Conservation (phyloP, 2,888 invertebrate species). For the Leptogaster cylindrica region DNA sequence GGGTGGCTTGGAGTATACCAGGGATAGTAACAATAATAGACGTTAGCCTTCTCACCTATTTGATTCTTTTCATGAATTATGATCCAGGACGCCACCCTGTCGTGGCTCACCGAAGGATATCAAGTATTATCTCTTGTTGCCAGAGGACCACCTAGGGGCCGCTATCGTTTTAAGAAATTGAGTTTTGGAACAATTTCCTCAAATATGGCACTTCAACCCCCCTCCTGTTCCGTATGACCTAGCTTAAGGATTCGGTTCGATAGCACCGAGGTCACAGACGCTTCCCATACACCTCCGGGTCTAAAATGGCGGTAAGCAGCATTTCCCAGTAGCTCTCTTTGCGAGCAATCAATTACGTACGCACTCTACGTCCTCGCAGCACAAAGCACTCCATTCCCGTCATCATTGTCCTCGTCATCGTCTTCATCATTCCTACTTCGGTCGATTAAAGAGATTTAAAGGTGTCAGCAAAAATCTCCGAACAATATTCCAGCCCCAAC, state of each 20-base stretch:
- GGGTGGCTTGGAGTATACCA: neutral
- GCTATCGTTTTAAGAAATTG: neutral
- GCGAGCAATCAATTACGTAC: constrained; percentile 27
- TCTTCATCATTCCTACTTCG: constrained; percentile 42
- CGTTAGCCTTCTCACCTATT: constrained; percentile 44
- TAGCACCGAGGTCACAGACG: neutral
- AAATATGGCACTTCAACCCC: constrained; percentile 15
- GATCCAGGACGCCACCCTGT: constrained; percentile 36
- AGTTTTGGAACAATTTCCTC: constrained; percentile 5
- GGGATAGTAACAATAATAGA: constrained; percentile 18
- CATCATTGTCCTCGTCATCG: constrained; percentile 42
- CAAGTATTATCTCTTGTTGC: constrained; percentile 42
- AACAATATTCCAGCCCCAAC: constrained; percentile 41
- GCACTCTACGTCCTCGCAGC: constrained; percentile 29
- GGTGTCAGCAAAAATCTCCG: constrained; percentile 46
- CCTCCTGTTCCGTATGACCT: neutral
- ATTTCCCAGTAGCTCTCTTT: neutral
- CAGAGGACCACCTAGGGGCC: constrained; percentile 21
- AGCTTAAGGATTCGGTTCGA: neutral
- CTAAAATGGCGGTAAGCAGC: constrained; percentile 17
- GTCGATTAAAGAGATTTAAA: constrained; percentile 47
- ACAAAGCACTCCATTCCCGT: constrained; percentile 27
- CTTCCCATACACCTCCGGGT: neutral
- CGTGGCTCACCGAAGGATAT: constrained; percentile 38
- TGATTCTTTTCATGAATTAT: constrained; percentile 46